phyloP scores from a whole-genome alignment of 2,888 invertebrate genomes.

The Digitonthophagus gazella region DNA sequence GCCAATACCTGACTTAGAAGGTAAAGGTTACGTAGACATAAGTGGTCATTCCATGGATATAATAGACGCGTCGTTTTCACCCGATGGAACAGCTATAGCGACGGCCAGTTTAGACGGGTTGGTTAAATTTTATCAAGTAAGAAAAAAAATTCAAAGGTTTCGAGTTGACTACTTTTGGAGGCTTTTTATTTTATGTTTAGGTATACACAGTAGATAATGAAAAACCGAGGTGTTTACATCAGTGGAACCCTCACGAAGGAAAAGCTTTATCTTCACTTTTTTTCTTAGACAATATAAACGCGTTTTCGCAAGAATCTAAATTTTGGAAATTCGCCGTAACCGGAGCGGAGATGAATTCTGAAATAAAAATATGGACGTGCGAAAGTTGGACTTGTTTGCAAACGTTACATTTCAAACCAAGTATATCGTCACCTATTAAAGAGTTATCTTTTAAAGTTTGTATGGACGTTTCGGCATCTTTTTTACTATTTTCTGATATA shows the following conservation, averaged over 20 bases:
- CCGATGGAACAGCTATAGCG: constrained; percentile 92
- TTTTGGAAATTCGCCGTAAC: constrained; percentile 97
- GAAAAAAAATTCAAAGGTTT: constrained; percentile 2
- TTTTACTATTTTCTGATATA: constrained; percentile 85
- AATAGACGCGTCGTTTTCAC: constrained; percentile 86
- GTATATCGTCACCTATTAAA: constrained; percentile 48
- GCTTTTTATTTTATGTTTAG: constrained; percentile 59
- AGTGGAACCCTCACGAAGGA: constrained; percentile 91
- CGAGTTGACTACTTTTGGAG: no score
- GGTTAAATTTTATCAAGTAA: constrained; percentile 88
- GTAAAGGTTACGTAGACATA: constrained; percentile 58
- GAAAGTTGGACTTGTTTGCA: constrained; percentile 94
- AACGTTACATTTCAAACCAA: constrained; percentile 68
- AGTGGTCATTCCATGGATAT: constrained; percentile 64
- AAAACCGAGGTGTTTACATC: constrained; percentile 80
- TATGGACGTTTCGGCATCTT: constrained; percentile 82
- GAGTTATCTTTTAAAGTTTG: constrained; percentile 67
- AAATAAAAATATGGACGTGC: constrained; percentile 92
- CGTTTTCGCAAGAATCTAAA: constrained; percentile 69
- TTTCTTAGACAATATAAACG: constrained; percentile 90
- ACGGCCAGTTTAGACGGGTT: constrained; percentile 85
- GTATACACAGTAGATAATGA: constrained; percentile 69
- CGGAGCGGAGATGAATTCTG: constrained; percentile 84
- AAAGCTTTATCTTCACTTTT: constrained; percentile 84
- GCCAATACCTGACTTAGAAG: constrained; percentile 30